phyloP scores from a whole-genome alignment of 2,113 vertebrate species.

The Scatophagus argus region DNA sequence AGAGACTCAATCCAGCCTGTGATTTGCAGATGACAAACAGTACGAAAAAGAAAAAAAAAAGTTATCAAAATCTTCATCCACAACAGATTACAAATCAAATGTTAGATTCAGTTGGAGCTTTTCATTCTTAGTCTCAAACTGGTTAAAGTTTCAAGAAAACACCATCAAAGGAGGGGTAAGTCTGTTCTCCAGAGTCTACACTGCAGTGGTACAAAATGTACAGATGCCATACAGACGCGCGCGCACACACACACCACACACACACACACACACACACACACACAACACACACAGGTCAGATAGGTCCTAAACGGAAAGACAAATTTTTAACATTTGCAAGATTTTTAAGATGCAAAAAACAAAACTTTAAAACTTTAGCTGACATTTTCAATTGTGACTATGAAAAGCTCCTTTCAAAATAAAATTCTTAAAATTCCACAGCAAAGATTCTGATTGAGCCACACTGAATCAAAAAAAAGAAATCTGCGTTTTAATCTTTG shows the following conservation, averaged over 20 bases:
- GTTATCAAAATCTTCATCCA: background rate
- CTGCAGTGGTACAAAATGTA: constrained; percentile 48
- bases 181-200: background rate
- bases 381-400: background rate
- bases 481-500: background rate
- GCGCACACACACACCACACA: too few species aligned
- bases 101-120: accelerated
- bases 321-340: background rate
- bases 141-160: background rate
- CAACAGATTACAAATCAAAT: background rate
- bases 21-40: background rate
- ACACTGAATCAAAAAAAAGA: background rate
- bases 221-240: background rate
- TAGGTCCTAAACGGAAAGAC: too few species aligned
- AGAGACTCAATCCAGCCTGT: background rate
- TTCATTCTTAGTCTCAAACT: accelerated
- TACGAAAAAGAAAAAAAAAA: background rate
- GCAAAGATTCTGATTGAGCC: too few species aligned
- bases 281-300: too few species aligned
- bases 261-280: too few species aligned
- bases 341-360: background rate
- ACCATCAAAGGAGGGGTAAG: background rate
- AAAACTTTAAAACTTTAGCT: background rate
- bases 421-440: background rate
- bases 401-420: background rate